A percentile compares a stretch with the other conserved stretches of the same genome.
Conservation (phyloP, 2,888 invertebrate genomes). For the Resseliella maxima region DNA sequence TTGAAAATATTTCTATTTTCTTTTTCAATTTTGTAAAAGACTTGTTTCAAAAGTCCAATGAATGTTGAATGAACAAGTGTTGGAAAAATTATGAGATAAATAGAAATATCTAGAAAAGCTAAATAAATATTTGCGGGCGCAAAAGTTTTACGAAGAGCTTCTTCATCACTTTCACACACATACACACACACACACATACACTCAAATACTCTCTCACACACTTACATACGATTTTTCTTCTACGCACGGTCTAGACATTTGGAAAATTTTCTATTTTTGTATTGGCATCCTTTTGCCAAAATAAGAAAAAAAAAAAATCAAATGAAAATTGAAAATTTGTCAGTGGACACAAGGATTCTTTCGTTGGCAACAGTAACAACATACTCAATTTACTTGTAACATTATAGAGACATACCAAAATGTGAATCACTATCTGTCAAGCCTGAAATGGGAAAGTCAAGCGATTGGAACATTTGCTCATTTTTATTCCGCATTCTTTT, state of each 20-base stretch:
- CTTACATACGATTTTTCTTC: not conserved
- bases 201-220: not conserved
- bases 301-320: not conserved
- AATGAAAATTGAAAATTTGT: not conserved
- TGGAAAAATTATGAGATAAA: not conserved
- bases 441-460: constrained; percentile 5
- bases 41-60: not conserved
- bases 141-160: not conserved
- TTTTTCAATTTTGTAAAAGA: no score
- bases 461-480: constrained; percentile 48
- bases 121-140: not conserved
- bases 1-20: not conserved
- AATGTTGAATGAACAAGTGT: not conserved
- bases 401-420: not conserved
- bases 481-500: not conserved
- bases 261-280: not conserved
- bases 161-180: not conserved
- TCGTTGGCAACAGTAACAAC: not conserved
- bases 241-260: not conserved
- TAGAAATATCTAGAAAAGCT: no score
- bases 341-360: no score
- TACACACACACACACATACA: not conserved
- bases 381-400: not conserved
- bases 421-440: not conserved
- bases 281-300: not conserved